Evolutionary conservation across 1,140 invertebrate genomes (phyloP), one percentile per base, ranked within the genome.

Genomic region (Samia ricini): DNA sequence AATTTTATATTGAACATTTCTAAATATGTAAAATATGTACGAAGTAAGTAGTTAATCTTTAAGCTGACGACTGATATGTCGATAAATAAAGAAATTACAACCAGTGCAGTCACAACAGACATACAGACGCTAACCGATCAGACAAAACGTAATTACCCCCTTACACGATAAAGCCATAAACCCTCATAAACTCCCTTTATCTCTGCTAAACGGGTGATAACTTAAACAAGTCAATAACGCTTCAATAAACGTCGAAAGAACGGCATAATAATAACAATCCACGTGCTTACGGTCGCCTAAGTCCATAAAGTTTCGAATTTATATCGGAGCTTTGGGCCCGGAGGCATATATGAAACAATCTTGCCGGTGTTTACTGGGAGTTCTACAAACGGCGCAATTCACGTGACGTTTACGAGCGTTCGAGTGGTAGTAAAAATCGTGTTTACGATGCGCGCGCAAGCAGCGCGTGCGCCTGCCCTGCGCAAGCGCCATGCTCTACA

Each of bases 161-260:
- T n/a, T n/a, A 74, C 72, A 70, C 80, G 82, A 85, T 85, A 70
- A 87, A 89, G 80, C 76, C 76, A 85, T 89, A 85, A 89, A 85
- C 76, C 82, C 85, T 81, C 81, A 76, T 73, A 67, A 76, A 81
- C 79, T 83, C 76, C n/a, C 80, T 88, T 87, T 88, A 88, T 89
- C 85, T 85, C 80, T 87, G 88, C 87, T 87, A 88, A 87, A 69
- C 80, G 78, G 76, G 76, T 82, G 78, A 89, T 88, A 88, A 79
- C 82, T 88, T 88, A 88, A 89, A 89, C 83, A 84, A 85, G 83
- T 83, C 87, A 87, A 88, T 89, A 89, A 88, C 82, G 79, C 79
- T 85, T 79, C 84, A 85, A 89, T 89, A 88, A 89, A 88, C 70
- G 87, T 89, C 85, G 67, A 81, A 82, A 77, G 82, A 84, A 81